Evolutionary conservation across 2,797 vertebrate species (phyloP), one percentile per base, ranked within the genome.

Genomic region (Xenops minutus): DNA sequence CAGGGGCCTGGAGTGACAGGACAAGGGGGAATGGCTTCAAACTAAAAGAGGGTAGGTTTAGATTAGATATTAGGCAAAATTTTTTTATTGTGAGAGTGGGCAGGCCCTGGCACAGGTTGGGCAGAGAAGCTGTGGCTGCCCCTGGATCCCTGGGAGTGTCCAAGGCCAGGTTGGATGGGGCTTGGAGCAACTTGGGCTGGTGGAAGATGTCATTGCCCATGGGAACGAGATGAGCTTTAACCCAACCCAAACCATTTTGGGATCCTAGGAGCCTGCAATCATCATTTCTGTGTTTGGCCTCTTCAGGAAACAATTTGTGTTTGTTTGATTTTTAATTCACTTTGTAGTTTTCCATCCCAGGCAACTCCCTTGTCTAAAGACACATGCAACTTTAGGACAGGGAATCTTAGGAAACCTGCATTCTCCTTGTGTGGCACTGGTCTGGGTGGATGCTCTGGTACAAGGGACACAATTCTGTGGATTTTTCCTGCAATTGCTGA

Each of bases 291-390:
- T 16, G 26, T 67, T 85, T 69, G 58, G 56, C 66, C 78, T 94
- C 75, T 77, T 88, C 71, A 86, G 92, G 85, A 87, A 89, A 91
- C 54, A 44, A 32, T 5, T 64, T 61, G 44, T 27, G 30, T 34
- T 89, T 27, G 30, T 34, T 89, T 32, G 37, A 77, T 90, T 95
- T 90, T 87, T 36, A 85, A 44, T 92, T 92, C 52, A 21, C 44
- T 71, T 78, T 48, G 86, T 78, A 95, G 93, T 80, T 95, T 67
- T 93, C 73, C 92, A 88, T 93, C 91, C 56, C 16, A 41, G 78
- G 67, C 22, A 64, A 88, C 41, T 46, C 29, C 34, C 58, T 20
- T 7, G 10, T 43, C 55, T 48, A 32, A 58, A 89, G 24, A 61
- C 93, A 69, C 10, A 36, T 1, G 26, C 48, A 66, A 81, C 89